These are phyloP conservation scores for Psephotus haematonotus DNA, from an alignment of 2,113 vertebrate species.

Conservation along the genomic window DNA sequence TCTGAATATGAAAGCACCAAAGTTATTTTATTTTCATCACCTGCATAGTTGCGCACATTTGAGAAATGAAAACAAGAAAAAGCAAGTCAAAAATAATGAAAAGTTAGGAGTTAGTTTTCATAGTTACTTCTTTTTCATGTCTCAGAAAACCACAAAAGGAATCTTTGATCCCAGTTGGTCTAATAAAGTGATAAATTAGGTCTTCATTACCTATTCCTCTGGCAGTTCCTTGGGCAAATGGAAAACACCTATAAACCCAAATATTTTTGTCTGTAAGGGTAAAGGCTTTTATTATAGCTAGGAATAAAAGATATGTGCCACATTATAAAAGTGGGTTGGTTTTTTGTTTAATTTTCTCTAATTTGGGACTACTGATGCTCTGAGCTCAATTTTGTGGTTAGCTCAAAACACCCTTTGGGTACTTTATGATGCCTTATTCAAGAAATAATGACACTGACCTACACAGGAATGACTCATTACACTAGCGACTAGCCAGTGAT, in stretches of 20 bases:
- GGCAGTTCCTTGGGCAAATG: constrained; percentile 6
- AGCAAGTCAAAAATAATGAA: constrained; percentile 6
- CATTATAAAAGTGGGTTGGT: not conserved
- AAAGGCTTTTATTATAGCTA: not conserved
- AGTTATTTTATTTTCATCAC: not conserved
- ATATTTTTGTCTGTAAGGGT: not conserved
- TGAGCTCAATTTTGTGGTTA: not conserved
- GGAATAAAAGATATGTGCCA: not conserved
- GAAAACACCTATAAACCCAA: constrained; percentile 3
- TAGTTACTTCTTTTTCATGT: constrained; percentile 8
- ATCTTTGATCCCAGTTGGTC: constrained; percentile 17
- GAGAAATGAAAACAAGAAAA: constrained; percentile 35
- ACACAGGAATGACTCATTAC: not conserved
- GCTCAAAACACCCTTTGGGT: not conserved
- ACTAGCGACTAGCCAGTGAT: not conserved
- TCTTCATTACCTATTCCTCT: not conserved
- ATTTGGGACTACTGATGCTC: not conserved
- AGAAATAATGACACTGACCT: not conserved
- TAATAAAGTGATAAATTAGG: constrained; percentile 51
- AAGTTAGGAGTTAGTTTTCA: not conserved
- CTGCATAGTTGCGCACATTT: not conserved
- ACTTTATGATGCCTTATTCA: not conserved
- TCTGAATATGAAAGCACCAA: not conserved
- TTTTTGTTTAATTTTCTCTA: not conserved
- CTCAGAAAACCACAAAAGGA: constrained; percentile 45